These are phyloP conservation scores for Phorcus lineatus DNA, from an alignment of 2,888 invertebrate species.

Conservation along the genomic window DNA sequence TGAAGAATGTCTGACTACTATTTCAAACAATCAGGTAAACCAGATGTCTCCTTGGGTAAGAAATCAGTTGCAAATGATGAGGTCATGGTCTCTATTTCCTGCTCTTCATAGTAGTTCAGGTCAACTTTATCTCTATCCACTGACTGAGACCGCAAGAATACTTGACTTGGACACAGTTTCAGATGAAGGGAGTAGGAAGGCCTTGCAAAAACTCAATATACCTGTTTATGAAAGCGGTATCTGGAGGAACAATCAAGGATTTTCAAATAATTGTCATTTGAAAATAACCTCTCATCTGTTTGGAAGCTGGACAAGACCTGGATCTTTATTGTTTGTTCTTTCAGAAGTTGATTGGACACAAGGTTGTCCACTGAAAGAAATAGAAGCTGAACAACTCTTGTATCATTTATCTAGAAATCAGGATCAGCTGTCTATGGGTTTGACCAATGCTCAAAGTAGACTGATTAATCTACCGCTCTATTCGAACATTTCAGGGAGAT, in stretches of 20 bases:
- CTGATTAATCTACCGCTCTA: not conserved
- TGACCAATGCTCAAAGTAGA: not conserved
- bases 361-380: not conserved
- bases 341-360: not conserved
- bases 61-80: not conserved
- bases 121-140: not conserved
- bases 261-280: no score
- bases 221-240: not conserved
- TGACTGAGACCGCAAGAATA: not conserved
- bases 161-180: not conserved
- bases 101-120: not conserved
- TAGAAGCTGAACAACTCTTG: not conserved
- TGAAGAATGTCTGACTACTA: not conserved
- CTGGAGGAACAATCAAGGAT: no score
- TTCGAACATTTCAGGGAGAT: not conserved
- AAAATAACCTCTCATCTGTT: not conserved
- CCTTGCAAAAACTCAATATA: not conserved
- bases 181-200: not conserved
- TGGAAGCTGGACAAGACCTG: not conserved
- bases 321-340: not conserved
- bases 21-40: not conserved
- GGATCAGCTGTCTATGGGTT: not conserved
- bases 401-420: conserved; percentile 21
- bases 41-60: not conserved
- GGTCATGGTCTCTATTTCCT: conserved; percentile 21